phyloP scores from a whole-genome alignment of 2,888 invertebrate genomes.

The Conistra vaccinii region DNA sequence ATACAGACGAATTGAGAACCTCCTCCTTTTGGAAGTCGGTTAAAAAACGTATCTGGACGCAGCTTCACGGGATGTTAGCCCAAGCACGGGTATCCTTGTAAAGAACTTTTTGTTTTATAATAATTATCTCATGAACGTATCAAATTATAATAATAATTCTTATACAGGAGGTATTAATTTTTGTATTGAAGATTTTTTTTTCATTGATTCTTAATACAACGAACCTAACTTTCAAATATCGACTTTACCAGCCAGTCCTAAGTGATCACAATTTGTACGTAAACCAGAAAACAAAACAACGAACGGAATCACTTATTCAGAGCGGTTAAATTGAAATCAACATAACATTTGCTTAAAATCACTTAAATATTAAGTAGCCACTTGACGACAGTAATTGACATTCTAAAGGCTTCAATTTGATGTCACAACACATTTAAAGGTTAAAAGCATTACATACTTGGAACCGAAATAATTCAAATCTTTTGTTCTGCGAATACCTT shows the following conservation, averaged over 20 bases:
- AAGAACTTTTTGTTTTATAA: background rate
- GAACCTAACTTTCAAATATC: background rate
- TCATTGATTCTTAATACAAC: background rate
- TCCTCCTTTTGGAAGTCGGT: no score
- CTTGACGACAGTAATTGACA: conserved; percentile 44
- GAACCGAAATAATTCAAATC: background rate
- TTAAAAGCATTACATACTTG: conserved; percentile 17
- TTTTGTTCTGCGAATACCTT: background rate
- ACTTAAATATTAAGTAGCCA: conserved; percentile 35
- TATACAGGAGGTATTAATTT: background rate
- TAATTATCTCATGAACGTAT: background rate
- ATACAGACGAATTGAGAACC: no score
- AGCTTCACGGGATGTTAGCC: no score
- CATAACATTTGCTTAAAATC: conserved; percentile 11
- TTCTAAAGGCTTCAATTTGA: conserved; percentile 27
- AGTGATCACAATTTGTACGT: background rate
- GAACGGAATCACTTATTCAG: conserved; percentile 12
- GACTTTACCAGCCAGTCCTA: background rate
- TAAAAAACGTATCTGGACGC: no score
- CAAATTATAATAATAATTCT: no score
- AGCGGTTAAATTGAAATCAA: conserved; percentile 13
- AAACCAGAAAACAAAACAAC: conserved; percentile 9
- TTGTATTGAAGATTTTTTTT: background rate
- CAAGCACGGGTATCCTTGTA: background rate
- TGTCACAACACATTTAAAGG: conserved; percentile 18